phyloP scores from a whole-genome alignment of 2,797 vertebrate genomes.

The Eupleurogrammus muticus region DNA sequence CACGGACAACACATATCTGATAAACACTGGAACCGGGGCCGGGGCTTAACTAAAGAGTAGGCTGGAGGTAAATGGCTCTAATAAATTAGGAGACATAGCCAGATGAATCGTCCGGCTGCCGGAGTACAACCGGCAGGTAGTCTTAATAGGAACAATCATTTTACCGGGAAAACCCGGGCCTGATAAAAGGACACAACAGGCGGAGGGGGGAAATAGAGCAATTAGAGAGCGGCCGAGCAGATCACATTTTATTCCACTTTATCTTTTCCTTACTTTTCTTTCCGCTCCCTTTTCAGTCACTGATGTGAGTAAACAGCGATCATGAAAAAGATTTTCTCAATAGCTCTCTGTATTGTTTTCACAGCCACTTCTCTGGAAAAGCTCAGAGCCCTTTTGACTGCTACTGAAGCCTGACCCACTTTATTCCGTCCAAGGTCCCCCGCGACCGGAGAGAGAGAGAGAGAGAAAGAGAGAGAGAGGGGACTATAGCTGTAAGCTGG shows the following conservation, averaged over 20 bases:
- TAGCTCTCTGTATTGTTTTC: slow-evolving; percentile 57
- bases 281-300: slow-evolving; percentile 34
- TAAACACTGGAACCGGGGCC: slow-evolving; percentile 36
- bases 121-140: slow-evolving; percentile 56
- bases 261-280: slow-evolving; percentile 61
- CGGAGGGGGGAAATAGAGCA: slow-evolving; percentile 73
- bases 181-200: slow-evolving; percentile 75
- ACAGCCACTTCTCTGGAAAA: slow-evolving; percentile 44
- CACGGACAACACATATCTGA: slow-evolving; percentile 40
- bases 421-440: slow-evolving; percentile 69
- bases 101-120: slow-evolving; percentile 54
- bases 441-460: slow-evolving; percentile 43
- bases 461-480: too few species aligned
- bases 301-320: slow-evolving; percentile 55
- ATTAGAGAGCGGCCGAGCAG: slow-evolving; percentile 81
- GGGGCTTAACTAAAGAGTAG: slow-evolving; percentile 1
- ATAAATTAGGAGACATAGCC: slow-evolving; percentile 52
- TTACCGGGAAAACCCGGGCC: slow-evolving; percentile 56
- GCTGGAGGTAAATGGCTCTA: slow-evolving; percentile 43
- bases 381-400: slow-evolving; percentile 47
- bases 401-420: slow-evolving; percentile 72
- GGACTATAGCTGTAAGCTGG: slow-evolving; percentile 60
- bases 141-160: slow-evolving; percentile 66
- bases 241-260: slow-evolving; percentile 68
- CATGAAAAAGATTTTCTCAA: slow-evolving; percentile 56